Conservation (phyloP, 2,113 vertebrate genomes). For the Cariama cristata region DNA sequence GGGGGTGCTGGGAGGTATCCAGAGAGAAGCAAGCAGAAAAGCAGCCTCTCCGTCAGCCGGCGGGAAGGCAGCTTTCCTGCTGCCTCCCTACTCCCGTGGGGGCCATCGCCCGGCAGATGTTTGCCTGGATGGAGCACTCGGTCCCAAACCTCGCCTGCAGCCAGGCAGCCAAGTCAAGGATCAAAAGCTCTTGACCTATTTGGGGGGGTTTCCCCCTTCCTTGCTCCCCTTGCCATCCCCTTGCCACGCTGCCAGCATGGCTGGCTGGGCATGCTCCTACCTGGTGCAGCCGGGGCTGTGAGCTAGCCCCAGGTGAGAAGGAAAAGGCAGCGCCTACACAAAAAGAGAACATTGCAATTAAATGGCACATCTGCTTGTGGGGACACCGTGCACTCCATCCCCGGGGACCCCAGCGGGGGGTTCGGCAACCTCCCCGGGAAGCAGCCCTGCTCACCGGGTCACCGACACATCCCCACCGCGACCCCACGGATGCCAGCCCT, state of each 20-base stretch:
- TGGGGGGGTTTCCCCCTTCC: neutral
- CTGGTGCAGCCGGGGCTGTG: rapidly evolving
- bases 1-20: constrained; percentile 15
- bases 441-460: neutral
- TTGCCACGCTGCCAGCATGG: rapidly evolving
- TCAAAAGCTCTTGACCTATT: neutral
- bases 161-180: neutral
- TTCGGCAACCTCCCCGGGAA: neutral
- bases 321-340: rapidly evolving
- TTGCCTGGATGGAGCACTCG: constrained; percentile 19
- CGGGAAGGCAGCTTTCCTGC: constrained; percentile 35
- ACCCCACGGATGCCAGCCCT: neutral
- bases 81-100: constrained; percentile 26
- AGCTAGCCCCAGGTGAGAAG: neutral
- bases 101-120: constrained; percentile 39
- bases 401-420: rapidly evolving
- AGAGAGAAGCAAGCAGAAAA: constrained; percentile 55
- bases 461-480: rapidly evolving
- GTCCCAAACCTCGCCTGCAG: neutral
- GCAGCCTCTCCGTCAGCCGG: neutral
- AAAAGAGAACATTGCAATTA: neutral
- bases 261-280: neutral
- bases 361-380: neutral
- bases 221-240: neutral
- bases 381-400: rapidly evolving